These are phyloP conservation scores for Andrena bicolor DNA, from an alignment of 2,888 invertebrate genomes.

Conservation along the genomic window DNA sequence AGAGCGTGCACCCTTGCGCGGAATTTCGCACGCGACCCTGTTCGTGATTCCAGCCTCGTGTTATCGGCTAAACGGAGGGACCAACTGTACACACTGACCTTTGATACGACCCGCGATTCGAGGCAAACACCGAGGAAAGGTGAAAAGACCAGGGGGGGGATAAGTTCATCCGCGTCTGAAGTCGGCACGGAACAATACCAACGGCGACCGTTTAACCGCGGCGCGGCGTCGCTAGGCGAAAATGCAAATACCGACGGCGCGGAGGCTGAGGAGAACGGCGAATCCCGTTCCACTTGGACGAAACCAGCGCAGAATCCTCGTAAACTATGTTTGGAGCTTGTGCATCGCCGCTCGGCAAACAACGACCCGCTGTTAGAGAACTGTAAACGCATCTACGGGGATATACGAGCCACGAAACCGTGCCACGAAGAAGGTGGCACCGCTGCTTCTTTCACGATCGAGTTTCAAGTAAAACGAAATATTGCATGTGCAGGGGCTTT, in stretches of 20 bases:
- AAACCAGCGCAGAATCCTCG: constrained; percentile 10
- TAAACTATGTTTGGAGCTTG: not conserved
- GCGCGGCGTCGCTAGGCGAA: constrained; percentile 28
- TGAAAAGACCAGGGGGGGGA: constrained; percentile 62
- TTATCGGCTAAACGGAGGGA: constrained; percentile 58
- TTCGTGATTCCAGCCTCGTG: constrained; percentile 50
- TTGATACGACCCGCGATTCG: constrained; percentile 60
- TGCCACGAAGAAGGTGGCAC: constrained; percentile 39
- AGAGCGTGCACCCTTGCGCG: constrained; percentile 46
- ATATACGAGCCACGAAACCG: constrained; percentile 30
- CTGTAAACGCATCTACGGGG: constrained; percentile 37
- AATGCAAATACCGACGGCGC: constrained; percentile 48
- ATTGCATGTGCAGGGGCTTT: too few relatives aligned
- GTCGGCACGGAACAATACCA: constrained; percentile 51
- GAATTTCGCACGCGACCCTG: constrained; percentile 63
- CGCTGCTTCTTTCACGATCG: not conserved
- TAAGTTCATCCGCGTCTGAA: constrained; percentile 67
- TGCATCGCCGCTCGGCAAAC: constrained; percentile 27
- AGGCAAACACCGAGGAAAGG: constrained; percentile 55
- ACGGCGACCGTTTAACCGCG: constrained; percentile 38
- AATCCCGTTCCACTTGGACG: constrained; percentile 14
- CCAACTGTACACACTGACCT: constrained; percentile 63
- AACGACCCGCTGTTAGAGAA: constrained; percentile 28
- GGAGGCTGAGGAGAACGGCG: not conserved
- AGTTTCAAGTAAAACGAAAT: too few relatives aligned